Conservation (phyloP, 1,140 invertebrate genomes). For the Orussus abietinus region DNA sequence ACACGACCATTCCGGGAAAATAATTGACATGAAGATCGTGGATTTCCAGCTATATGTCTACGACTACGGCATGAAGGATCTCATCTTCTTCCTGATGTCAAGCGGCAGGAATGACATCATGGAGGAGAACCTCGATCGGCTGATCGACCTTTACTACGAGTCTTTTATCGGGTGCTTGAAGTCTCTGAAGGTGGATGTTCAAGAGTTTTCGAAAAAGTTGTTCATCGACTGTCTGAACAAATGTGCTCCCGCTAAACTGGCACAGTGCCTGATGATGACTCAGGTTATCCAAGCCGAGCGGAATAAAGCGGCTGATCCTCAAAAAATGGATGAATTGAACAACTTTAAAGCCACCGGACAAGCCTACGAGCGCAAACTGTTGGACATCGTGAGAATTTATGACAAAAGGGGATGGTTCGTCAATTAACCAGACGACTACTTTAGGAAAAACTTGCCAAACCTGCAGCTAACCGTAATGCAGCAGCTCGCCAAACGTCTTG, state of each 20-base stretch:
- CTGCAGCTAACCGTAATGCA: too few species aligned
- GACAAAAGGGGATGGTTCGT: constrained; percentile 37
- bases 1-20: constrained; percentile 41
- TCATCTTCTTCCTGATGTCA: constrained; percentile 62
- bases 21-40: constrained; percentile 58
- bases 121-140: constrained; percentile 52
- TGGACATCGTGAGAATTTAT: constrained; percentile 34
- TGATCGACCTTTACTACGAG: constrained; percentile 56
- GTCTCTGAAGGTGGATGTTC: constrained; percentile 28
- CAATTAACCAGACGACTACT: constrained; percentile 20
- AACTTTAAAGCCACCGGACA: constrained; percentile 34
- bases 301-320: constrained; percentile 29
- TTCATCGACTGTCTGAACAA: constrained; percentile 35
- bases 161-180: constrained; percentile 48
- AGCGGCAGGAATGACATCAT: constrained; percentile 54
- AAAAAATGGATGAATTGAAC: constrained; percentile 28
- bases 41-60: constrained; percentile 61
- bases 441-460: too few species aligned
- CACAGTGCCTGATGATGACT: constrained; percentile 47
- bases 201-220: constrained; percentile 28
- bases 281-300: constrained; percentile 46
- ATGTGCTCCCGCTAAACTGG: constrained; percentile 35
- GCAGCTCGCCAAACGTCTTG: too few species aligned
- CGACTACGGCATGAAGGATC: constrained; percentile 56
- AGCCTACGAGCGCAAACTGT: constrained; percentile 37